Conservation (phyloP, 1,140 invertebrate species). For the Formica selysi region DNA sequence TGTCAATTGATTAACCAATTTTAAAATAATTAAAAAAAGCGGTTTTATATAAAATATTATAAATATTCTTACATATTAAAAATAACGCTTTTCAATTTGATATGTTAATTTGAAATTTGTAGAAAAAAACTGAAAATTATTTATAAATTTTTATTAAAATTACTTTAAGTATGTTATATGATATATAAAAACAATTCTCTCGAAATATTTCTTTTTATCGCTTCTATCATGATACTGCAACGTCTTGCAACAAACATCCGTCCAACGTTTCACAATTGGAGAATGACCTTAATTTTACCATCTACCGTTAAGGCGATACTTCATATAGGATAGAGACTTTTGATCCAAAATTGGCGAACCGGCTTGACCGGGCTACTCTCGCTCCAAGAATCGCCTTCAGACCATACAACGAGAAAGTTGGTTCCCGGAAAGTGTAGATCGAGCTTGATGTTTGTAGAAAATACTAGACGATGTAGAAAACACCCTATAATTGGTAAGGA, state of each 20-base stretch:
- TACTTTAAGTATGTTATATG: neutral
- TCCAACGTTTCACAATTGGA: constrained; percentile 18
- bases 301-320: constrained; percentile 56
- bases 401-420: constrained; percentile 63
- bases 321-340: constrained; percentile 68
- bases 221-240: neutral
- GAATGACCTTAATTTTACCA: constrained; percentile 49
- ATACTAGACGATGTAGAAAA: constrained; percentile 40
- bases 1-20: neutral
- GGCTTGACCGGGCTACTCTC: constrained; percentile 71
- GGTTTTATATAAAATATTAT: too few species aligned
- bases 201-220: neutral
- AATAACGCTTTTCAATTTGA: neutral
- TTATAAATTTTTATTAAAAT: neutral
- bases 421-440: constrained; percentile 75
- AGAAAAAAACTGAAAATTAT: neutral
- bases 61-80: neutral
- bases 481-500: constrained; percentile 51
- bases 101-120: neutral
- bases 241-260: neutral
- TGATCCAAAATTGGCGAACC: constrained; percentile 78
- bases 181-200: neutral
- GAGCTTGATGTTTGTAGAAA: constrained; percentile 44
- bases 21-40: neutral
- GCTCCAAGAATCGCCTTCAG: constrained; percentile 66